Evolutionary conservation across 2,888 invertebrate genomes (phyloP).

Genomic region (Sinelater perroti): DNA sequence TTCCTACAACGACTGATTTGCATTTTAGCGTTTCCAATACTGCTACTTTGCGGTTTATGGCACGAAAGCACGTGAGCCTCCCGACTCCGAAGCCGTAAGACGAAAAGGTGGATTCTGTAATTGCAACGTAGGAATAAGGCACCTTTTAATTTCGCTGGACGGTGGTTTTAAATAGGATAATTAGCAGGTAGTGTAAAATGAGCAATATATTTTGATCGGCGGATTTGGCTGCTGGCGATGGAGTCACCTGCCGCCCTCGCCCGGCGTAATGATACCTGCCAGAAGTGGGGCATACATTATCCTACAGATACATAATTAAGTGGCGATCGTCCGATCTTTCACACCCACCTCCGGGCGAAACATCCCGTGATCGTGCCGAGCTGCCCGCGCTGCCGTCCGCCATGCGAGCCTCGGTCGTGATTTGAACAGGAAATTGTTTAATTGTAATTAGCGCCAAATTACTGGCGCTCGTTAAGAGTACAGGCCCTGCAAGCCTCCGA

Average conservation of each 20-base stretch:
- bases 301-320: slow-evolving; percentile 53
- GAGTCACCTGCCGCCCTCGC: slow-evolving; percentile 49
- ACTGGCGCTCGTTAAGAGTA: too few relatives aligned
- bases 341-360: slow-evolving; percentile 45
- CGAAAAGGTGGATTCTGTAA: slow-evolving; percentile 17
- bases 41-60: too few relatives aligned
- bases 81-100: background rate
- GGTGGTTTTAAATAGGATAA: slow-evolving; percentile 39
- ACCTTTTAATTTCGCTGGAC: slow-evolving; percentile 31
- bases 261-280: slow-evolving; percentile 48
- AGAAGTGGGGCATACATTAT: slow-evolving; percentile 53
- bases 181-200: slow-evolving; percentile 45
- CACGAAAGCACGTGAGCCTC: too few relatives aligned
- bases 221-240: slow-evolving; percentile 41
- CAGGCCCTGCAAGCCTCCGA: too few relatives aligned
- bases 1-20: too few relatives aligned
- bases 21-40: too few relatives aligned
- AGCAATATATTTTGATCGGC: slow-evolving; percentile 43
- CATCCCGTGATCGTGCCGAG: slow-evolving; percentile 44
- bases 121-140: slow-evolving; percentile 19
- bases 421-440: slow-evolving; percentile 27
- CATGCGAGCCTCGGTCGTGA: slow-evolving; percentile 20
- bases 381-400: slow-evolving; percentile 14
- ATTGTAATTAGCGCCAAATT: slow-evolving; percentile 13
- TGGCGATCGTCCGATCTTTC: slow-evolving; percentile 49